A percentile compares a stretch with the other conserved stretches of the same genome.
Conservation (phyloP, 2,888 invertebrate genomes). For the Meiosimyza platycephala region DNA sequence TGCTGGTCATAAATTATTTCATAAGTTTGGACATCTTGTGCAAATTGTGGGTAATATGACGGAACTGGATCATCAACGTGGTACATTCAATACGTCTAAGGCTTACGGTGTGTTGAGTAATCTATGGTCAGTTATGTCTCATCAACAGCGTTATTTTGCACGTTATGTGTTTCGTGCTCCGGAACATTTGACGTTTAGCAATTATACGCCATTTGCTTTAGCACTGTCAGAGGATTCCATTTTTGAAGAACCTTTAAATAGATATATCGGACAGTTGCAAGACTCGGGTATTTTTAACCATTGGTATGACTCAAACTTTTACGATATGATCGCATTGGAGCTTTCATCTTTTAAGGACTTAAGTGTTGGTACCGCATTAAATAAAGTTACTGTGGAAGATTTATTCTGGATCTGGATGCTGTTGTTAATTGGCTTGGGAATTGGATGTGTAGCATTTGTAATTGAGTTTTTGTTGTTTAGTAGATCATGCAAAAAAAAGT, state of each 20-base stretch:
- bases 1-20: too few relatives aligned
- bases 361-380: background rate
- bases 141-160: constrained; percentile 20
- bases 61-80: constrained; percentile 25
- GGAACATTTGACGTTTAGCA: background rate
- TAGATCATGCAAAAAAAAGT: too few relatives aligned
- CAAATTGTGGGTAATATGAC: background rate
- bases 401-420: constrained; percentile 21
- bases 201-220: constrained; percentile 10
- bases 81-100: constrained; percentile 34
- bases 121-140: constrained; percentile 36
- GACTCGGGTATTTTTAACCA: constrained; percentile 23
- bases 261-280: constrained; percentile 18
- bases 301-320: constrained; percentile 27
- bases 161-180: constrained; percentile 31
- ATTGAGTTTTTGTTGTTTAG: background rate
- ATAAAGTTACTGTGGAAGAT: constrained; percentile 6
- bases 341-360: constrained; percentile 15
- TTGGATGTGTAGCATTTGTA: background rate
- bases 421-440: background rate
- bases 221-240: constrained; percentile 33
- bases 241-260: background rate
- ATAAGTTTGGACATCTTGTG: too few relatives aligned
- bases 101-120: constrained; percentile 27
- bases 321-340: constrained; percentile 28